phyloP scores from a whole-genome alignment of 2,888 invertebrate species.

The Drosophila merina region DNA sequence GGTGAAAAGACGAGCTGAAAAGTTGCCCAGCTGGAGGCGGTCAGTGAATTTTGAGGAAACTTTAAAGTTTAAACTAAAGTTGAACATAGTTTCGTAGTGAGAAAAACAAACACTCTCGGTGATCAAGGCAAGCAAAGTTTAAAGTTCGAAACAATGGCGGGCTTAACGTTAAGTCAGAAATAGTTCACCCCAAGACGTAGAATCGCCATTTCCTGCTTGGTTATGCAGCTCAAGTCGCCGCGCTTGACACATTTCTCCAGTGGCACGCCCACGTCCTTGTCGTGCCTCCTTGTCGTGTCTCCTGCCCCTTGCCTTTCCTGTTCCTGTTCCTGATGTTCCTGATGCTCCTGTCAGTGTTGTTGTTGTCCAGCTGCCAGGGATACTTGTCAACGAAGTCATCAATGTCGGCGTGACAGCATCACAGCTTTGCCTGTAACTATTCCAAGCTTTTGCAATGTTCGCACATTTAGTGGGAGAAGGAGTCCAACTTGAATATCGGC shows the following conservation, averaged over 20 bases:
- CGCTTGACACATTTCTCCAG: conserved; percentile 75
- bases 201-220: conserved; percentile 56
- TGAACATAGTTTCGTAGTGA: conserved; percentile 48
- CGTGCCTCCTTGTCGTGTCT: conserved; percentile 11
- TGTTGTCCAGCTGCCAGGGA: conserved; percentile 40
- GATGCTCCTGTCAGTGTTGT: conserved; percentile 17
- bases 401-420: conserved; percentile 69
- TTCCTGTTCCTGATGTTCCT: conserved; percentile 18
- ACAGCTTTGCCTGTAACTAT: conserved; percentile 61
- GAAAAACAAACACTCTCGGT: conserved; percentile 24
- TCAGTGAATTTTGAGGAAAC: conserved; percentile 24
- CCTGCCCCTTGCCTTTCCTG: conserved; percentile 10
- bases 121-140: conserved; percentile 30
- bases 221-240: conserved; percentile 76
- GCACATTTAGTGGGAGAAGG: conserved; percentile 48
- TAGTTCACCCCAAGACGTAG: conserved; percentile 13
- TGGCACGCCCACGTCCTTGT: conserved; percentile 50
- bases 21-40: conserved; percentile 52
- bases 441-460: conserved; percentile 63
- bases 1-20: conserved; percentile 57
- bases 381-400: conserved; percentile 77
- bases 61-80: conserved; percentile 56
- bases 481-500: conserved; percentile 1
- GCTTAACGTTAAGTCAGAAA: conserved; percentile 22
- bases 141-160: conserved; percentile 50